phyloP scores from a whole-genome alignment of 2,113 vertebrate species.

The Albula glossodonta region DNA sequence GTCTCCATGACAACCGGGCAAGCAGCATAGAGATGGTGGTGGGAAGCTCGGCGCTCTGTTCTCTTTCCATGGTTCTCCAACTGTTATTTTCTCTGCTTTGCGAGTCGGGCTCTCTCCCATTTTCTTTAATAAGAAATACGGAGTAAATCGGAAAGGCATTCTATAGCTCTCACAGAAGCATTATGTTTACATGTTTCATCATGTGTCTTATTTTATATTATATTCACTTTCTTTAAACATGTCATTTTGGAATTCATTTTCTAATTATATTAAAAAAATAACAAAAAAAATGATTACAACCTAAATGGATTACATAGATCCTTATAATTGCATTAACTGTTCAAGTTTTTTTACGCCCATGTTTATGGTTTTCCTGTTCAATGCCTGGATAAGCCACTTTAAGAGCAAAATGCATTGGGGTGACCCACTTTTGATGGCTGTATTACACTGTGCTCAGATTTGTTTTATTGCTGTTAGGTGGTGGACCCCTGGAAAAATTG shows the following conservation, averaged over 20 bases:
- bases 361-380: background rate
- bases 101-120: slow-evolving; percentile 1
- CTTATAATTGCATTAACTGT: too few relatives aligned
- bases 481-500: background rate
- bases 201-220: background rate
- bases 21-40: slow-evolving; percentile 21
- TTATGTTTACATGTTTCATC: background rate
- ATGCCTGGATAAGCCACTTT: background rate
- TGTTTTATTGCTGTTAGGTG: background rate
- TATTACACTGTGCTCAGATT: background rate
- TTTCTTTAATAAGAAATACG: background rate
- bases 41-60: background rate
- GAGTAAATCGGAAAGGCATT: background rate
- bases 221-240: background rate
- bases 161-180: background rate
- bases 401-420: background rate
- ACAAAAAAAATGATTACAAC: background rate
- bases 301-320: background rate
- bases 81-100: slow-evolving; percentile 7
- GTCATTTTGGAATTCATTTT: background rate
- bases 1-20: slow-evolving; percentile 50
- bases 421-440: slow-evolving; percentile 4
- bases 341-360: background rate
- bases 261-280: background rate
- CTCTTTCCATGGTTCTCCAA: background rate